Evolutionary conservation across 2,113 vertebrate species (phyloP), one percentile per base, ranked within the genome.

Genomic region (Ciconia stormi): DNA sequence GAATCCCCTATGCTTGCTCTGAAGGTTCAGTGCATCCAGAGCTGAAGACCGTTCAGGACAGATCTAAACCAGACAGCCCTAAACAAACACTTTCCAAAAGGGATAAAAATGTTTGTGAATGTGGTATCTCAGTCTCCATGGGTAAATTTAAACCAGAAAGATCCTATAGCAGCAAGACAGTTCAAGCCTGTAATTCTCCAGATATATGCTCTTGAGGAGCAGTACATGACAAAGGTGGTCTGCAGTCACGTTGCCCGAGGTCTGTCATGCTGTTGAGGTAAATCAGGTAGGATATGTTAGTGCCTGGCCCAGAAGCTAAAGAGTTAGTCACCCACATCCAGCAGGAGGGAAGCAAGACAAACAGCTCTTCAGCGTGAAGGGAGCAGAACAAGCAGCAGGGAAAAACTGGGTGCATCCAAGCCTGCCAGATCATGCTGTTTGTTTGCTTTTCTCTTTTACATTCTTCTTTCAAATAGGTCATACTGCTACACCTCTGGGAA

Each of bases 401-500:
- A 20, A 81, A 86, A 62, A 27, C 7, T 47, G 69, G 40, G 46
- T 58, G 30, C 55, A 50, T 81, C 38, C 1, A 3, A 53, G 53
- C 78, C 72, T 90, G 78, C 50, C 89, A 90, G 72, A 53, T 95
- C 72, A 50, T 46, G 76, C 46, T 91, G 80, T 55, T 67, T 87
- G 65, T 74, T 92, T 85, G 67, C 30, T 93, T 93, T 83, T 77
- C 17, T 73, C 59, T 86, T 92, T 61, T 36, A 40, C 42, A n/a
- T 94, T 94, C 58, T 76, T 77, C 44, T 30, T 92, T 77, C 63
- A 59, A 69, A 71, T 15, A 59, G 42, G 36, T 78, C 46, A 81
- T 38, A 10, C 59, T 55, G 89, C 53, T 91, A 25, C 72, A 94
- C 83, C 87, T 95, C 93, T 94, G 87, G 59, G 52, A 91, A 91